A percentile compares a stretch with the other conserved stretches of the same genome.
Conservation (phyloP, 2,113 vertebrate species). For the Prunella fulvescens region DNA sequence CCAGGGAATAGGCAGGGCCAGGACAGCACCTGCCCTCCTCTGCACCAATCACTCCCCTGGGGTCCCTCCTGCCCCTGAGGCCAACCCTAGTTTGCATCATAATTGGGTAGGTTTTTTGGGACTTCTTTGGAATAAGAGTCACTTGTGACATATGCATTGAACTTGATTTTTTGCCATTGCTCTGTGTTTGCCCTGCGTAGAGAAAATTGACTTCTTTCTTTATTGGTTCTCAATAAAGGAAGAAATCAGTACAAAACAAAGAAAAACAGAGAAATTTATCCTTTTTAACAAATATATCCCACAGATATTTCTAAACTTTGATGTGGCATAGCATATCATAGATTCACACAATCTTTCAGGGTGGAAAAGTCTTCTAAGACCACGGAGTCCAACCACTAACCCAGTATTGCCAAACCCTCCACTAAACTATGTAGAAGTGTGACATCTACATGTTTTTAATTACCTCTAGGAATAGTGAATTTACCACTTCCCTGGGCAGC, state of each 20-base stretch:
- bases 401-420: not conserved
- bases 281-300: not conserved
- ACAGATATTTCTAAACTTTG: not conserved
- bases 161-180: not conserved
- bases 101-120: not conserved
- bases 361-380: not conserved
- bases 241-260: not conserved
- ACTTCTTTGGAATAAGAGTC: not conserved
- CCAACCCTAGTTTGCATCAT: not conserved
- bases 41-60: rapidly evolving
- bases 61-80: not conserved
- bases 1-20: not conserved
- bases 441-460: not conserved
- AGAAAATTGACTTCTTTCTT: not conserved
- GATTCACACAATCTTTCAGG: not conserved
- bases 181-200: not conserved
- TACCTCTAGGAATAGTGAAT: not conserved
- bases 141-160: not conserved
- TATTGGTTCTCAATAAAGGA: not conserved
- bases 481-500: not conserved
- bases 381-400: rapidly evolving
- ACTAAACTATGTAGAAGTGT: not conserved
- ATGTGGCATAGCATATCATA: not conserved
- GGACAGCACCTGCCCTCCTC: not conserved
- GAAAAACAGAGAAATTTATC: not conserved